A percentile compares a stretch with the other conserved stretches of the same genome.
Conservation (phyloP, 2,797 vertebrate genomes). For the Lepus oiostolus region DNA sequence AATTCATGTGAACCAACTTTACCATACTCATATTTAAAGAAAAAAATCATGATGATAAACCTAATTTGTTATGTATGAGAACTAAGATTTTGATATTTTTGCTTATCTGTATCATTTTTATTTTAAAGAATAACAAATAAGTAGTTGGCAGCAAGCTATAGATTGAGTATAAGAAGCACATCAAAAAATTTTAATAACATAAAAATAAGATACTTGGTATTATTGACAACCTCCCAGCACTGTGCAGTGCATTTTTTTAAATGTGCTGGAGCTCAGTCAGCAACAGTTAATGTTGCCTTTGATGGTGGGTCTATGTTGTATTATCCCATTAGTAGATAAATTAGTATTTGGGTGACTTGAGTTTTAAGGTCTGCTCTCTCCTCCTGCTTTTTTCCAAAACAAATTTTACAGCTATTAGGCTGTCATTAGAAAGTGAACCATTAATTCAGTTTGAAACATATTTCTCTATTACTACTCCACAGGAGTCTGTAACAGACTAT, state of each 20-base stretch:
- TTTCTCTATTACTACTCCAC: conserved; percentile 85
- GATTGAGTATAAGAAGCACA: background rate
- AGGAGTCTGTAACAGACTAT: conserved; percentile 99
- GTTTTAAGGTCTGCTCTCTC: background rate
- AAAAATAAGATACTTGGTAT: background rate
- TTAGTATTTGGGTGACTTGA: background rate
- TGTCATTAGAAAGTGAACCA: background rate
- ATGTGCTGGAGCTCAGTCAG: background rate
- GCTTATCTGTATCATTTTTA: background rate
- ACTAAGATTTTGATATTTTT: conserved; percentile 18
- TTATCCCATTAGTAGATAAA: background rate
- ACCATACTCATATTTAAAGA: background rate
- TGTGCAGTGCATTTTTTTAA: background rate
- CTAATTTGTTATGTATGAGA: conserved; percentile 11
- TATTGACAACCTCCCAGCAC: background rate
- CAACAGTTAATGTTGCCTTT: background rate
- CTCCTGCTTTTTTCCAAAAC: background rate
- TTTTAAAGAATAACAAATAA: conserved; percentile 15
- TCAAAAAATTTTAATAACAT: background rate
- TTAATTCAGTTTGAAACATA: conserved; percentile 39
- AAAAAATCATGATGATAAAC: background rate
- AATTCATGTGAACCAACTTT: background rate
- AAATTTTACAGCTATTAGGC: background rate
- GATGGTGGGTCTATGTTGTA: background rate
- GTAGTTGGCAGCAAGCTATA: background rate